Evolutionary conservation across 2,797 vertebrate species (phyloP).

Genomic region (Gorsachius magnificus): DNA sequence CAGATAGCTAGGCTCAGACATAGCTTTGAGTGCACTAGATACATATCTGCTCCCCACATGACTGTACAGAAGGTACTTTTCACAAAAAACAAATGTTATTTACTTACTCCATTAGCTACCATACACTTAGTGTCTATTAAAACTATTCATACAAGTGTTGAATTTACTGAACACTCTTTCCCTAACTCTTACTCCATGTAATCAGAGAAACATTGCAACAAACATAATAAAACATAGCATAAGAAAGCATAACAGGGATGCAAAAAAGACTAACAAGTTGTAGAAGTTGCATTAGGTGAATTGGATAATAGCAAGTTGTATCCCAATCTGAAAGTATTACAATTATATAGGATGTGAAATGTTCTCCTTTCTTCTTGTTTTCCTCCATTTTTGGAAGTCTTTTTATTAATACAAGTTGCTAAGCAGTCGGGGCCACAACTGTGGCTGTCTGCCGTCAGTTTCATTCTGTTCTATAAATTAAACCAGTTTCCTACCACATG

Average conservation of each 20-base stretch:
- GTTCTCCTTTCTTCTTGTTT: neutral
- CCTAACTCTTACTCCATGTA: neutral
- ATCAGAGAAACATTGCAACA: neutral
- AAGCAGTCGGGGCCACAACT: neutral
- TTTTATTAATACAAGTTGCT: neutral
- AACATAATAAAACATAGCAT: neutral
- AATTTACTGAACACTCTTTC: neutral
- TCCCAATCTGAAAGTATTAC: neutral
- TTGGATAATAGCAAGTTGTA: neutral
- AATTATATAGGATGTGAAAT: neutral
- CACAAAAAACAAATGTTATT: neutral
- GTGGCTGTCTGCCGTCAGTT: neutral
- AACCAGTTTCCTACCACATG: neutral
- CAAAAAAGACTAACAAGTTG: neutral
- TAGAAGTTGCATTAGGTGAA: neutral
- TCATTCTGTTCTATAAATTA: neutral
- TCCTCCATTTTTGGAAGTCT: fast-evolving
- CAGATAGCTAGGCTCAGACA: neutral
- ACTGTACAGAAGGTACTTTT: neutral
- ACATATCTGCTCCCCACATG: neutral
- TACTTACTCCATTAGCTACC: neutral
- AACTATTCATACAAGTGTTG: neutral
- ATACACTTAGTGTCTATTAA: neutral
- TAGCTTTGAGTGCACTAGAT: neutral
- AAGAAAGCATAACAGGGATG: neutral